phyloP scores from a whole-genome alignment of 92 coral and sea anemone species.

The Umimayanthus chanpuru region DNA sequence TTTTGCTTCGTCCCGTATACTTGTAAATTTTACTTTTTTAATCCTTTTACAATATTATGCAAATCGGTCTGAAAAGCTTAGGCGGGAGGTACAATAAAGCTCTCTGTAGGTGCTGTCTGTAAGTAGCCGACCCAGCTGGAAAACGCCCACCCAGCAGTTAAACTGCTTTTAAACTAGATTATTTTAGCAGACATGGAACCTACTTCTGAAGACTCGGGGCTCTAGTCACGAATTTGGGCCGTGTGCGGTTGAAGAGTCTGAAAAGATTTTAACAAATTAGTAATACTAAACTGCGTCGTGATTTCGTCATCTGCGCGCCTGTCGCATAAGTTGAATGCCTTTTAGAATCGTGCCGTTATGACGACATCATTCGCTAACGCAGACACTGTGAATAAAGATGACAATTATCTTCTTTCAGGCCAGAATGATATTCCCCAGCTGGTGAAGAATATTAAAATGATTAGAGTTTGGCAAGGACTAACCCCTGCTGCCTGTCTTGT shows the following conservation, averaged over 20 bases:
- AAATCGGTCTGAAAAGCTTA: no score
- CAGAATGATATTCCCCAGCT: background rate
- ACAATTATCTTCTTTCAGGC: background rate
- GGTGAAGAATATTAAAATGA: background rate
- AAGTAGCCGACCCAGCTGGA: slow-evolving; percentile 11
- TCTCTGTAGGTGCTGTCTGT: no score
- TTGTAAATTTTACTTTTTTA: no score
- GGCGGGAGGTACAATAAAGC: no score
- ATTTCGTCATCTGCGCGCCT: background rate
- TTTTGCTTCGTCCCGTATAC: no score
- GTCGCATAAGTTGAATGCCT: background rate
- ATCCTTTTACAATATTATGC: no score
- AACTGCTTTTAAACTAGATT: background rate
- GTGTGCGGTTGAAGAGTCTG: background rate
- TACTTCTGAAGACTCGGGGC: background rate
- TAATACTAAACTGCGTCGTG: background rate
- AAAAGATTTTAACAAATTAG: background rate
- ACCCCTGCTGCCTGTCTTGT: no score
- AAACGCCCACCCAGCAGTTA: background rate
- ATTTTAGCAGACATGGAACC: background rate
- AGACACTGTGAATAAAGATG: background rate
- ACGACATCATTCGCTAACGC: background rate
- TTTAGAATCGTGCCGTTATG: background rate
- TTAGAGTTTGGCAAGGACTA: no score
- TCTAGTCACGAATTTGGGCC: background rate